Evolutionary conservation across 2,888 invertebrate species (phyloP).

Genomic region (Diplolepis rosae): DNA sequence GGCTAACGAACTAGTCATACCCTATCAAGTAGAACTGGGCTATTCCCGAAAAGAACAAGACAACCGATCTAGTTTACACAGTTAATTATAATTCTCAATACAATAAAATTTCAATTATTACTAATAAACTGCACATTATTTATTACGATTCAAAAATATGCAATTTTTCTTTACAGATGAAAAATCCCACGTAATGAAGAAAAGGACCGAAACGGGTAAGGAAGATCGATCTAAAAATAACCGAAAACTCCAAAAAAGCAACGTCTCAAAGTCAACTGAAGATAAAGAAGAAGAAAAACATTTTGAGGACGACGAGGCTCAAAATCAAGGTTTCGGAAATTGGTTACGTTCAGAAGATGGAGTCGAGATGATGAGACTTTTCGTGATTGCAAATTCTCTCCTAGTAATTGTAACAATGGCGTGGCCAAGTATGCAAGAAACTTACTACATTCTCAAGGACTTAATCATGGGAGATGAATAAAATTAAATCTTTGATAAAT

Average conservation of each 20-base stretch:
- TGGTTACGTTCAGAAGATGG: constrained; percentile 78
- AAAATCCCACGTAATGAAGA: constrained; percentile 9
- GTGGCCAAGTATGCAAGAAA: constrained; percentile 82
- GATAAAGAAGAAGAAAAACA: constrained; percentile 41
- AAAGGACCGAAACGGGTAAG: neutral
- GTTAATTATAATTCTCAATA: no score
- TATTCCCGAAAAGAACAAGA: no score
- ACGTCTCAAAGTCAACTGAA: constrained; percentile 25
- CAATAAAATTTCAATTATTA: neutral
- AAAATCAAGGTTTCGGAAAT: constrained; percentile 67
- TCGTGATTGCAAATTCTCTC: constrained; percentile 85
- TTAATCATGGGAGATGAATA: constrained; percentile 62
- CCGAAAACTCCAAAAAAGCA: neutral
- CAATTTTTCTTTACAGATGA: constrained; percentile 27
- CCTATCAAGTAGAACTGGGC: no score
- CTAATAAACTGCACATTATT: neutral
- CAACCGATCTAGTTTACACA: no score
- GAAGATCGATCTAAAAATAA: constrained; percentile 5
- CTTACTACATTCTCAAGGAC: constrained; percentile 74
- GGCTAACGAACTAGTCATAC: no score
- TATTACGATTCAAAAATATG: no score
- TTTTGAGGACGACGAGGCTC: constrained; percentile 56
- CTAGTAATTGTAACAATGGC: constrained; percentile 83
- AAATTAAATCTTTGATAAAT: neutral
- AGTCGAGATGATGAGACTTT: constrained; percentile 86